Base-by-base conservation (phyloP, 1,140 invertebrate species). In the Ganaspis sp. region DNA sequence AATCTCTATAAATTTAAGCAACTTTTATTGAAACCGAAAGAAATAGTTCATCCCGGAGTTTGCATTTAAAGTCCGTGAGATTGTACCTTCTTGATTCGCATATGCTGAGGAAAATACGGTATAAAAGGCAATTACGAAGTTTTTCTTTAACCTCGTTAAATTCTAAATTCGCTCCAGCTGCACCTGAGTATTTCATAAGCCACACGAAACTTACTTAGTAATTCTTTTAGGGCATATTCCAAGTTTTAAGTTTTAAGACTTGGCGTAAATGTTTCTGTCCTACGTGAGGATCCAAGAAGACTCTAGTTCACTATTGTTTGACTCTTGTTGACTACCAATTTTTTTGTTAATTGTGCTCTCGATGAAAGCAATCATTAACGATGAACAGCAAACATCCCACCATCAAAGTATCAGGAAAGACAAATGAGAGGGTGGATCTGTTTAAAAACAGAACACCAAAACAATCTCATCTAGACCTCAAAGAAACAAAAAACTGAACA, bases 81-180 rank as follows among this genome's bases (percentile, higher is more conserved):
- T 6, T 34, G 2, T 34, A 34, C 6, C 29, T 34, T 34, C 6
- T 34, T 34, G n/a, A n/a, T n/a, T n/a, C n/a, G 29, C 42, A 12
- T 15, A 49, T 49, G n/a, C 45, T 17, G 45, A 15, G 42, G 12
- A 49, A 49, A 49, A 49, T n/a, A 17, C 45, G 17, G 40, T 45
- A 40, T 40, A 45, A 45, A 45, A 45, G n/a, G 45, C 45, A 17
- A 49, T 49, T 49, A 49, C n/a, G 12, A 17, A 49, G 15, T 49
- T 17, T 1, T 49, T 49, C 45, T 49, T 49, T 49, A 49, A 49
- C 45, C 45, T 49, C 45, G 45, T 49, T 49, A 64, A 64, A 64
- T 64, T 64, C 58, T 64, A 29, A 64, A 64, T 64, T 64, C 26
- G 58, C 58, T n/a, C 15, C 23, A 64, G 23, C 58, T 64, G 23